phyloP scores from a whole-genome alignment of 2,888 invertebrate genomes.

The Oxystoma pomonae region DNA sequence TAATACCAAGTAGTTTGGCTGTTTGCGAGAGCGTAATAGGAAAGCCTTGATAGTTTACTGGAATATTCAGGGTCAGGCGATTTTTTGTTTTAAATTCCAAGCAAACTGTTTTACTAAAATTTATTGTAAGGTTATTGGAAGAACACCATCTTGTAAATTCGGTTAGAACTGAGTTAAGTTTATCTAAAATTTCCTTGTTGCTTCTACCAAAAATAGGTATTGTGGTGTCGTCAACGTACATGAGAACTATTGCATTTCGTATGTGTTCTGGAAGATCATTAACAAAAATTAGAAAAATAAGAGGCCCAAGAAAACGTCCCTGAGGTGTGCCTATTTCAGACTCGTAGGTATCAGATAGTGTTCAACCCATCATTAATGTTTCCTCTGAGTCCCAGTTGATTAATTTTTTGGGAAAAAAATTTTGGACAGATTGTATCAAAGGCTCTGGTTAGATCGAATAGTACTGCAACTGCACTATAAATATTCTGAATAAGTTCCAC shows the following conservation, averaged over 20 bases:
- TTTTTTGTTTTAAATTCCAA: constrained; percentile 3
- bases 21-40: too few relatives aligned
- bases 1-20: too few relatives aligned
- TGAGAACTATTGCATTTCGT: constrained; percentile 1
- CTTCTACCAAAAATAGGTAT: constrained; percentile 3
- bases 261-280: constrained; percentile 10
- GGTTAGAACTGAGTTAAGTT: neutral
- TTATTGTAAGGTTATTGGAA: constrained; percentile 5
- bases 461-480: neutral
- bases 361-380: neutral
- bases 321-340: constrained; percentile 7
- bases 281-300: constrained; percentile 10
- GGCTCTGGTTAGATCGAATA: neutral
- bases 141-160: constrained; percentile 6
- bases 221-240: constrained; percentile 12
- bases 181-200: neutral
- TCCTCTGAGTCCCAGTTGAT: neutral
- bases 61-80: too few relatives aligned
- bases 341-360: neutral
- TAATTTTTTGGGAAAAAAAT: neutral
- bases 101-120: neutral
- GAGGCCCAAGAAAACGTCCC: constrained; percentile 10
- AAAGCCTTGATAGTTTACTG: too few relatives aligned
- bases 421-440: neutral
- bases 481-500: neutral